Conservation (phyloP, 2,797 vertebrate genomes). For the Hypotaenidia philippensis region DNA sequence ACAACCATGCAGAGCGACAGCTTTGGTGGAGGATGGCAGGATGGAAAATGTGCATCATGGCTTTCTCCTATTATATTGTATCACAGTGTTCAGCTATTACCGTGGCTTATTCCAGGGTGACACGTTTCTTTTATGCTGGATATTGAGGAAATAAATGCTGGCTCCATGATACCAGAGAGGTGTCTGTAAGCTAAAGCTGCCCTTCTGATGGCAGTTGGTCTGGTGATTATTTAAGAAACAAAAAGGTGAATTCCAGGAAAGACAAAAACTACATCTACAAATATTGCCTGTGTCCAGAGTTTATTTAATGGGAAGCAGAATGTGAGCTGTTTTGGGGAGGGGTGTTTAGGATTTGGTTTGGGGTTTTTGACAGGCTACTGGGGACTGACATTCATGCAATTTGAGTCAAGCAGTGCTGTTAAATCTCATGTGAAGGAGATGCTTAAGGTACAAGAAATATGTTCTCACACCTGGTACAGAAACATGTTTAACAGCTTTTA, state of each 20-base stretch:
- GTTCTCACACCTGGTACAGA: neutral
- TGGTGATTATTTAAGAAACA: neutral
- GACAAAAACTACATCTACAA: neutral
- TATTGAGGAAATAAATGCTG: neutral
- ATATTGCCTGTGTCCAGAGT: neutral
- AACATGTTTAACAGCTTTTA: neutral
- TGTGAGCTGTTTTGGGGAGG: neutral
- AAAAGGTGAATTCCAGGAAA: neutral
- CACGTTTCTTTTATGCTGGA: neutral
- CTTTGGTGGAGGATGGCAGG: neutral
- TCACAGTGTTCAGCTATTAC: neutral
- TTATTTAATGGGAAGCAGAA: neutral
- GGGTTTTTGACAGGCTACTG: accelerated
- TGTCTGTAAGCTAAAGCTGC: neutral
- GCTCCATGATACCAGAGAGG: neutral
- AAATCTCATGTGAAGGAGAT: neutral
- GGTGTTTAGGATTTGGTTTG: neutral
- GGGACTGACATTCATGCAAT: accelerated
- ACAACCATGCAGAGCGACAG: neutral
- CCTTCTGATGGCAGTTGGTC: neutral
- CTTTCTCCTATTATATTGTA: neutral
- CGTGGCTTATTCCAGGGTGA: neutral
- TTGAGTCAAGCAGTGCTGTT: neutral
- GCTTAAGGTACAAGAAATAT: neutral
- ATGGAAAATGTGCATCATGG: neutral